Percentiles rank a stretch among this genome's conserved stretches.
These are phyloP conservation scores for Agrochola lychnidis DNA, from an alignment of 2,888 invertebrate genomes.

Conservation along the genomic window DNA sequence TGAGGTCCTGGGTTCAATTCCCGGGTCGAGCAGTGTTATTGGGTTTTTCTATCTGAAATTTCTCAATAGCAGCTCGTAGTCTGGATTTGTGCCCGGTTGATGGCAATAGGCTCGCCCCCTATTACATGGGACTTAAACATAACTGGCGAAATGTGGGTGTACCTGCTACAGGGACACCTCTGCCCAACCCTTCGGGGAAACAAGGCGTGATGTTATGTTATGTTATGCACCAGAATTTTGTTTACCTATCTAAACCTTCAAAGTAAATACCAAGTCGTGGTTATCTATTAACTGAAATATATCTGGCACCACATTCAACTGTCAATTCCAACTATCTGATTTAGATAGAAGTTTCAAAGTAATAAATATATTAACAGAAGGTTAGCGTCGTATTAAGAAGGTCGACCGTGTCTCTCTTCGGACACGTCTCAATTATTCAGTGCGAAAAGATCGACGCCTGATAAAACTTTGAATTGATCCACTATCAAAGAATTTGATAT, in stretches of 20 bases:
- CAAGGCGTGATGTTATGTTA: too few relatives aligned
- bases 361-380: constrained; percentile 71
- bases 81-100: too few relatives aligned
- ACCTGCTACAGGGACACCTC: too few relatives aligned
- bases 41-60: too few relatives aligned
- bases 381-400: constrained; percentile 63
- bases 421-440: constrained; percentile 73
- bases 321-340: constrained; percentile 75
- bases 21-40: too few relatives aligned
- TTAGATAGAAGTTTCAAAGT: constrained; percentile 69
- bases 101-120: too few relatives aligned
- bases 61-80: too few relatives aligned
- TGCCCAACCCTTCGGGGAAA: too few relatives aligned
- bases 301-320: constrained; percentile 63
- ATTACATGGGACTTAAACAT: too few relatives aligned
- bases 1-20: too few relatives aligned
- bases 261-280: constrained; percentile 42
- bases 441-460: constrained; percentile 69
- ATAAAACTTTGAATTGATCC: constrained; percentile 68
- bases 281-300: constrained; percentile 38
- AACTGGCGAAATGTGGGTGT: too few relatives aligned
- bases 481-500: constrained; percentile 50
- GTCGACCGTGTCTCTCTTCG: constrained; percentile 65
- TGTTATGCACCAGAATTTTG: neutral
- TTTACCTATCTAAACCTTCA: constrained; percentile 14